Conservation (phyloP, 2,797 vertebrate genomes). For the Atherinosoma microstoma region DNA sequence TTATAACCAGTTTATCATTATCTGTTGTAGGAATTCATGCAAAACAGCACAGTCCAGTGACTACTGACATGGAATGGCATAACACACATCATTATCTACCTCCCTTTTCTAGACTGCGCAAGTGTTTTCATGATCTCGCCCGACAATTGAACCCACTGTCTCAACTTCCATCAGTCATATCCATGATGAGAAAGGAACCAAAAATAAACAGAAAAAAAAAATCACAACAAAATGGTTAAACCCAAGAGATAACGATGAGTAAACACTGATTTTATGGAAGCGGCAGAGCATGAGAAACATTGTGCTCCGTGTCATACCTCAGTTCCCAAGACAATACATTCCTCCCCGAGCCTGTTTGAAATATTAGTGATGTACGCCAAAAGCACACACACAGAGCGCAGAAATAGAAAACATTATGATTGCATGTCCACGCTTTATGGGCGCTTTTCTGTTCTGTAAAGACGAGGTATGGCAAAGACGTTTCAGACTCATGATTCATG, state of each 20-base stretch:
- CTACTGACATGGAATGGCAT: background rate
- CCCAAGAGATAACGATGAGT: conserved; percentile 36
- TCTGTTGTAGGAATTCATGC: background rate
- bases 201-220: background rate
- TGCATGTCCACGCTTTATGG: conserved; percentile 59
- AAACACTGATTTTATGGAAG: conserved; percentile 49
- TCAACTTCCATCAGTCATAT: conserved; percentile 10
- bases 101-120: background rate
- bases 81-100: background rate
- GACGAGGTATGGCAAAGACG: conserved; percentile 47
- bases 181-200: background rate
- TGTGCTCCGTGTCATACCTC: conserved; percentile 54
- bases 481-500: conserved; percentile 44
- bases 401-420: conserved; percentile 62
- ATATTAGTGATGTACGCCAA: conserved; percentile 50
- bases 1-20: background rate
- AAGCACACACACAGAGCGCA: conserved; percentile 41
- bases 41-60: background rate
- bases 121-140: background rate
- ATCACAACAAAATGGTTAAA: conserved; percentile 28
- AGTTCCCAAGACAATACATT: conserved; percentile 44
- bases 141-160: background rate
- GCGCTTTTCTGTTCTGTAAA: conserved; percentile 56
- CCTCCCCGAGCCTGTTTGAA: conserved; percentile 43
- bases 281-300: conserved; percentile 34